Evolutionary conservation across 2,888 invertebrate species (phyloP), one percentile per base, ranked within the genome.

Genomic region (Brenthis daphne): DNA sequence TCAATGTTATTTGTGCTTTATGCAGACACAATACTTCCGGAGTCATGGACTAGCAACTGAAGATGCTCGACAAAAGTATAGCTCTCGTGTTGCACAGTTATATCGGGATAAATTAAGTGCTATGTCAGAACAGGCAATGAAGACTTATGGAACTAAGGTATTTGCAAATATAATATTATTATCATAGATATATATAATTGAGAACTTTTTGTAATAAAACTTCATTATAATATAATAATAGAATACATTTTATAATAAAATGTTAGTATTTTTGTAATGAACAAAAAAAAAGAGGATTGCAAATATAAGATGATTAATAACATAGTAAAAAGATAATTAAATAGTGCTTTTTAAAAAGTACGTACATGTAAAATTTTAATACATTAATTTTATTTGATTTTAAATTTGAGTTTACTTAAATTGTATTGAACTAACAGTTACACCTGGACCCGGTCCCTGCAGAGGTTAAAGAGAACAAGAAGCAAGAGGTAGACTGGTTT

Each of bases 21-120:
- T 92, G 37, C 85, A 98, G 98, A 95, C 95, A 68, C 96, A 97
- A 82, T 99, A 97, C 91, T 99, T 99, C 93, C 95, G 96, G 69
- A 97, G 98, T 82, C 98, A 99, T 84, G 98, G 99, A 76, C 97
- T 98, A 85, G 95, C 94, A 68, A 97, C 98, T 51, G 96, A 95
- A 60, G 99, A 99, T 92, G 96, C 99, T 20, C 98, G 99, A 78
- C 98, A 98, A 86, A 99, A 99, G 87, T 99, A 99, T 89, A 98
- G 96, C 84, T 99, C 99, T 2, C 94, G 99, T 69, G 98, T 98
- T 61, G 99, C 99, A 1, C 96, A 97, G 82, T 91, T 98, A 80
- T 99, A 99, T 88, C 94, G 96, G 79, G 98, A 99, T 79, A 99
- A 99, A 87, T 92, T 99, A 72, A 92, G 95, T 74, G 94, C 95